Conservation (phyloP, 2,113 vertebrate genomes). For the Pelobates fuscus region DNA sequence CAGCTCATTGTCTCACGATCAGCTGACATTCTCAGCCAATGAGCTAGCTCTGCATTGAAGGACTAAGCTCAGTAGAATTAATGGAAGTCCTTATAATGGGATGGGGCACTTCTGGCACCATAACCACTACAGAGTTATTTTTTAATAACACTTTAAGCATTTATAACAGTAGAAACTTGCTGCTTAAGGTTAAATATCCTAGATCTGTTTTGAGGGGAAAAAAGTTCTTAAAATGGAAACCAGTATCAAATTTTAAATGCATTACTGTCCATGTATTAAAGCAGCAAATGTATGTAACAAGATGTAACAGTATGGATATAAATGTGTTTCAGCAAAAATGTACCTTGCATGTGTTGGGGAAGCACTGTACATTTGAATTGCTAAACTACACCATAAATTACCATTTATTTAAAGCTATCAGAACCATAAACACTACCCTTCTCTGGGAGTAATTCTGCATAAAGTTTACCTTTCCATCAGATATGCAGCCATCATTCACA, state of each 20-base stretch:
- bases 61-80: no score
- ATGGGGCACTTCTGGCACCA: no score
- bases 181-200: background rate
- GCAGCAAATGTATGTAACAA: slow-evolving; percentile 21
- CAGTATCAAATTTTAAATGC: background rate
- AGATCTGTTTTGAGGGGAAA: no score
- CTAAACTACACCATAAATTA: slow-evolving; percentile 39
- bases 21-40: no score
- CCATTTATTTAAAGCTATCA: slow-evolving; percentile 42
- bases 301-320: slow-evolving; percentile 20
- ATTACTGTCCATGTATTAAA: slow-evolving; percentile 17
- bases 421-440: slow-evolving; percentile 38
- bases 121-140: no score
- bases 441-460: slow-evolving; percentile 45
- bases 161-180: background rate
- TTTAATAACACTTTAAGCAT: background rate
- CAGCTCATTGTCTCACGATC: no score
- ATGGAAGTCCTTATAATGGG: no score
- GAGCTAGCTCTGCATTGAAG: no score
- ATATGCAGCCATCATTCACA: slow-evolving; percentile 48
- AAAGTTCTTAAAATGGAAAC: background rate
- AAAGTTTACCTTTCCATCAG: slow-evolving; percentile 48
- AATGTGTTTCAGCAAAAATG: slow-evolving; percentile 26
- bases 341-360: slow-evolving; percentile 10
- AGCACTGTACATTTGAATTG: slow-evolving; percentile 25